Base-by-base conservation (phyloP, 35 echinoderm and acorn worm species). In the Nesometra sesokonis region DNA sequence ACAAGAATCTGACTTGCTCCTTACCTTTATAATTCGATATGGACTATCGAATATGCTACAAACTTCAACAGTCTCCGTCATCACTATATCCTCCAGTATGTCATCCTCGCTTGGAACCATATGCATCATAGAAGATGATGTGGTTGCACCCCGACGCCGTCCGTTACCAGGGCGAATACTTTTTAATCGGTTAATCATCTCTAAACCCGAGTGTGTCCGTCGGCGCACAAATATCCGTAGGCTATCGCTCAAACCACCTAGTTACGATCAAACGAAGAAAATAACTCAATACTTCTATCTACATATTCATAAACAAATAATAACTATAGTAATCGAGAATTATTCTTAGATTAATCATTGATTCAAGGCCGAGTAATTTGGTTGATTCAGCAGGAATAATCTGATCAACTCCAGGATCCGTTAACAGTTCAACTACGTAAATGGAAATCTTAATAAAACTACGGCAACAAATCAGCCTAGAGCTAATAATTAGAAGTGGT, bases 41-140 rank as follows among this genome's bases (percentile, higher is more conserved):
- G 47, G 47, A 77, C 88, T 89, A 36, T 89, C 88, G 30, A 84
- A 89, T 0, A 89, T 89, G 33, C 80, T 84, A 32, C 88, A 89
- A 21, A 89, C 88, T 15, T 89, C 88, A 15, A 43, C 4, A 15
- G 39, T 15, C 9, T 1, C 2, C 23, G 9, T 27, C 23, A 19
- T 11, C 9, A 27, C 23, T 17, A 67, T 67, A 67, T 27, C 52
- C 7, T 67, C 23, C 52, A 67, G 1, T 27, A 27, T 67, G 52
- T 67, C 52, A 5, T 67, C 52, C 23, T 67, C 52, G 23, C 21
- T 67, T 67, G 52, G 52, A 13, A 67, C 52, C 52, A 67, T 67
- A 67, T 67, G 52, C 52, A 67, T 67, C 52, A 67, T 67, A 13
- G 52, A 67, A 1, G 52, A 67, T 27, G 52, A 67, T 9, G 52